Evolutionary conservation across 2,797 vertebrate species (phyloP), one percentile per base, ranked within the genome.

Genomic region (Ambastaia sidthimunki): DNA sequence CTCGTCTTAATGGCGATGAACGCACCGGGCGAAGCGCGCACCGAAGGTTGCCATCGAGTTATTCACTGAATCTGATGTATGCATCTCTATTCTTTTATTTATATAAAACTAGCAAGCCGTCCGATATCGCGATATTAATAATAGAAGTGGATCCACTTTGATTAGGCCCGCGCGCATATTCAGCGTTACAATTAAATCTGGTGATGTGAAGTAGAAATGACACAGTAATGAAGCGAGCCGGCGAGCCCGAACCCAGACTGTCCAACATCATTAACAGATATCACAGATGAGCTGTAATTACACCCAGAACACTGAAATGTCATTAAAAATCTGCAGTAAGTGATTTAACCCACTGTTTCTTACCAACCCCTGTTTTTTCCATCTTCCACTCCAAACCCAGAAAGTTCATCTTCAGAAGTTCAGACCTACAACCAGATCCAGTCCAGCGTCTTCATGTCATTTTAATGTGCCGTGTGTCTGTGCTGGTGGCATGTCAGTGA

Each of bases 81-180:
- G 97, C 96, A 96, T 97, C 96, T 97, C 96, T 97, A 98, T 98
- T 99, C 96, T 98, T 99, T 99, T 99, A 98, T 99, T 98, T 98
- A 99, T 99, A 96, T 28, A 97, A 91, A 96, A 98, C 98, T 97
- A 98, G 96, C 97, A 98, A 96, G 96, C 95, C 94, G 96, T 95
- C 96, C 97, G 97, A 98, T 99, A 74, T 98, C 98, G 96, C 96
- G 96, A 97, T 99, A 99, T 99, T 98, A 99, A 99, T 99, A 99
- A 99, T 99, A 99, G 96, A 99, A 98, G 97, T 98, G 97, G 97
- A 98, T 99, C 97, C 96, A 99, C 97, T 99, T 99, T 99, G 97
- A 99, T 99, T 98, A 99, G 96, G 97, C 95, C 96, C 95, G 95
- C 95, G 95, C 94, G 96, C 96, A 98, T 98, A 98, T 98, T 97